Percentiles rank a stretch among this genome's conserved stretches.
These are phyloP conservation scores for Ischnura elegans DNA, from an alignment of 2,888 invertebrate species.

Conservation along the genomic window DNA sequence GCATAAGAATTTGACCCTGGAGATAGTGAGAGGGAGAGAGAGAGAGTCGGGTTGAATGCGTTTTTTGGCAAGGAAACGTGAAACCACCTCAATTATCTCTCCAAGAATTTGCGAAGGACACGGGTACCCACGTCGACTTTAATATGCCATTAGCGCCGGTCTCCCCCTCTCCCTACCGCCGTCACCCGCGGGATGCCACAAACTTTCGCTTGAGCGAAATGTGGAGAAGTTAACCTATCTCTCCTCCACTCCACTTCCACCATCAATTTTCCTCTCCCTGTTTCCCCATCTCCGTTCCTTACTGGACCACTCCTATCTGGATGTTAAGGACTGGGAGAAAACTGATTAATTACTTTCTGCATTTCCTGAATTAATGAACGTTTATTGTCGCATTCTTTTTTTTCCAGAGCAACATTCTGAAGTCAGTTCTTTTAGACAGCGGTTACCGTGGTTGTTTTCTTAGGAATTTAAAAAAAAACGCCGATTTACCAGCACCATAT, in stretches of 20 bases:
- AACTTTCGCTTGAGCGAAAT: neutral
- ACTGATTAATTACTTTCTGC: too few relatives aligned
- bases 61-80: neutral
- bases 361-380: too few relatives aligned
- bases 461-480: too few relatives aligned
- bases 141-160: neutral
- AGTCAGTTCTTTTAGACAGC: too few relatives aligned
- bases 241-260: neutral
- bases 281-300: neutral
- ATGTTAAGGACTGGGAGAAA: too few relatives aligned
- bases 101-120: neutral
- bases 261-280: neutral
- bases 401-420: too few relatives aligned
- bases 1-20: neutral
- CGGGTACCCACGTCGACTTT: neutral
- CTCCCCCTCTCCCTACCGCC: too few relatives aligned
- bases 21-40: neutral
- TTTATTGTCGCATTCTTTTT: too few relatives aligned
- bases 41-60: neutral
- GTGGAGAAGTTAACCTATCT: neutral
- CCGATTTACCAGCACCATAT: too few relatives aligned
- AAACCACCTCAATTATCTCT: neutral
- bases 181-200: neutral
- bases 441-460: too few relatives aligned
- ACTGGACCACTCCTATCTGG: too few relatives aligned